phyloP scores from a whole-genome alignment of 2,797 vertebrate species.

The Sebastes diaconus region DNA sequence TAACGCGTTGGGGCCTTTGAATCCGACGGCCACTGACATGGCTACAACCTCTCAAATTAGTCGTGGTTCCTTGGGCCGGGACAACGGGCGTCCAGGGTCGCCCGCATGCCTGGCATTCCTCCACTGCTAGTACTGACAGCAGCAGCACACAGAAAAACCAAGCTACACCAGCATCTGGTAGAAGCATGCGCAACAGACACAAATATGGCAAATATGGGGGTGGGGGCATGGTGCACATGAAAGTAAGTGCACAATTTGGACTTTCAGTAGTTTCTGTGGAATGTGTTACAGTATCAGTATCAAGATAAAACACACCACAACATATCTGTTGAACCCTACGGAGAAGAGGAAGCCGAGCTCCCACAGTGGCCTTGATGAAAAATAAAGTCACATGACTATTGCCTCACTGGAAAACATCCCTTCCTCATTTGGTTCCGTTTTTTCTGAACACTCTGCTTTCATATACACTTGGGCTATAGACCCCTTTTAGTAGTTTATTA shows the following conservation, averaged over 20 bases:
- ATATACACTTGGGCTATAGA: neutral
- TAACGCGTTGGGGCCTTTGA: conserved; percentile 56
- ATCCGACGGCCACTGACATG: conserved; percentile 44
- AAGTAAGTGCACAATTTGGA: neutral
- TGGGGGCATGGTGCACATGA: neutral
- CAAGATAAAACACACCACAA: neutral
- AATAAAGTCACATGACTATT: neutral
- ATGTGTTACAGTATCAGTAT: neutral
- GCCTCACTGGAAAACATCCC: neutral
- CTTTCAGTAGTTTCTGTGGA: neutral
- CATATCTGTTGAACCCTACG: neutral
- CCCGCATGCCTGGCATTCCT: conserved; percentile 76
- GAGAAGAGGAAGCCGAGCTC: conserved; percentile 14
- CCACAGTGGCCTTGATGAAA: neutral
- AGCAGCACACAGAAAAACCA: conserved; percentile 30
- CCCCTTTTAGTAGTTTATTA: neutral
- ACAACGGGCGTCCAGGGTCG: conserved; percentile 74
- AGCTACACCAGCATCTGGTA: neutral
- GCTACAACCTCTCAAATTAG: conserved; percentile 71
- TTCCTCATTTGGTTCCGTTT: neutral
- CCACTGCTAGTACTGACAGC: conserved; percentile 41
- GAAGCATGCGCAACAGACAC: neutral
- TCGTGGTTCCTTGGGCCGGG: conserved; percentile 68
- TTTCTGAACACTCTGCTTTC: neutral
- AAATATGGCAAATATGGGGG: neutral